phyloP scores from a whole-genome alignment of 2,888 invertebrate species.

The Hypolimnas misippus region DNA sequence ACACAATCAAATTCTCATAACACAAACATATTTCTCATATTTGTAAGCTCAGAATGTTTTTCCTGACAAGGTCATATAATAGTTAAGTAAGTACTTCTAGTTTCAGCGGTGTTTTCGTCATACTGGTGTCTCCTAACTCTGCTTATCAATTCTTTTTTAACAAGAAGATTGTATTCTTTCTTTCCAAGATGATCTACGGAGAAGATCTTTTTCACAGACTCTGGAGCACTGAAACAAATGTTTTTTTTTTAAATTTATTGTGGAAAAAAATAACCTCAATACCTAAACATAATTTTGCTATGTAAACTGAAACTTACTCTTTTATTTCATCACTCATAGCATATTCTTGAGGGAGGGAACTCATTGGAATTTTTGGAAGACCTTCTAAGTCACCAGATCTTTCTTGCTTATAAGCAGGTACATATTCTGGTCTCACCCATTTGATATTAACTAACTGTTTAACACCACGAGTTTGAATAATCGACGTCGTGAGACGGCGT shows the following conservation, averaged over 20 bases:
- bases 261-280: conserved; percentile 4
- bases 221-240: conserved; percentile 86
- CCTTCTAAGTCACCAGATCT: conserved; percentile 89
- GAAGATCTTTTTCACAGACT: conserved; percentile 88
- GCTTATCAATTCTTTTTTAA: conserved; percentile 81
- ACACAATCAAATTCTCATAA: too few relatives aligned
- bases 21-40: too few relatives aligned
- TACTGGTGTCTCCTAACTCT: conserved; percentile 88
- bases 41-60: too few relatives aligned
- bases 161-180: conserved; percentile 77
- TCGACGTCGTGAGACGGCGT: conserved; percentile 58
- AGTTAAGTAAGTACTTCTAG: conserved; percentile 82
- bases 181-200: conserved; percentile 87
- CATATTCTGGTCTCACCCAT: conserved; percentile 89
- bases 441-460: conserved; percentile 85
- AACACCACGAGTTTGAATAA: conserved; percentile 72
- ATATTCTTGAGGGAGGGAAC: conserved; percentile 78
- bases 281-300: not conserved
- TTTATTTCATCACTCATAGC: conserved; percentile 87
- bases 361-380: conserved; percentile 81
- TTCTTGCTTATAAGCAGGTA: conserved; percentile 86
- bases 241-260: not conserved
- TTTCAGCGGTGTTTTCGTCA: conserved; percentile 89
- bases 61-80: too few relatives aligned
- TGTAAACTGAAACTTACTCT: conserved; percentile 78